Base-by-base conservation (phyloP, 2,113 vertebrate species). In the Chascanopsetta lugubris region DNA sequence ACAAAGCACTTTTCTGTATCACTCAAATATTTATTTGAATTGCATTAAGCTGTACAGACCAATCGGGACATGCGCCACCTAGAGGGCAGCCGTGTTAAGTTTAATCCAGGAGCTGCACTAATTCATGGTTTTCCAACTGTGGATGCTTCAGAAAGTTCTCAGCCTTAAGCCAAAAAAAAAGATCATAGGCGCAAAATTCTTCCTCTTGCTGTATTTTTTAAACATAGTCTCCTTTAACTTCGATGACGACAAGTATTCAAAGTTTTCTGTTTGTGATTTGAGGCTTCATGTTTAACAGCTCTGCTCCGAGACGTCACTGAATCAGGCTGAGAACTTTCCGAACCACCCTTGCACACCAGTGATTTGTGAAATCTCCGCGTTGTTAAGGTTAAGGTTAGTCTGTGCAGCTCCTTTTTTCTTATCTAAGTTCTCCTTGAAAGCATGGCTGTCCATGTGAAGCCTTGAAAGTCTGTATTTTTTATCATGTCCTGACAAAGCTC, bases 391-490 rank as follows among this genome's bases (percentile, higher is more conserved):
- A 70, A 71, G 36, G 51, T 43, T 51, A 32, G 70, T 3, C 51
- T 73, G 53, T 46, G 34, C 71, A 54, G 64, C 10, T 38, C 48
- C 26, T 75, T 8, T 73, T 84, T 70, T 78, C 36, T 65, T 62
- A 62, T 21, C 30, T 17, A 13, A 51, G 56, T 34, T 60, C 42
- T 12, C 71, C 40, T 48, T 20, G 29, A 67, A 38, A 64, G 32
- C 24, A 43, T 72, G 62, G 60, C 74, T 55, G 40, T 54, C 58
- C 59, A 67, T 36, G 64, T 64, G 61, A 69, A 69, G 58, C 75
- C 56, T 76, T 59, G 17, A 18, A 69, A 56, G 46, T 83, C 38
- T 79, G 75, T 74, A 77, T 86, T 90, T 85, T 90, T 50, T 84
- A 77, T 85, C 77, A 56, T 85, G 72, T 59, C 34, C 21, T 63